Base-by-base conservation (phyloP, 2,888 invertebrate genomes). In the Tenthredo scrophulariae region DNA sequence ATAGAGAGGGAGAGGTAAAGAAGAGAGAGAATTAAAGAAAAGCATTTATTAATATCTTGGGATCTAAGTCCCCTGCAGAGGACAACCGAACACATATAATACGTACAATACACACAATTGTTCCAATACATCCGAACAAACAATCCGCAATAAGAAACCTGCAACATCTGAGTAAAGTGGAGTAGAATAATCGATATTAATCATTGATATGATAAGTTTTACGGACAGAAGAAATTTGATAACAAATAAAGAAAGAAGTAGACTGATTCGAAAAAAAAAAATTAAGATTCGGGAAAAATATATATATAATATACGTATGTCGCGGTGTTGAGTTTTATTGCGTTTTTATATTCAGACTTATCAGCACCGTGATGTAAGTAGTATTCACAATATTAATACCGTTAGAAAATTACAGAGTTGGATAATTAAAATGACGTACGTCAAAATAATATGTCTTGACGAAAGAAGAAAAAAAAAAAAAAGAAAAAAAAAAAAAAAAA, bases 11-110 rank as follows among this genome's bases (percentile, higher is more conserved):
- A 70, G 26, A 22, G 33, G 18, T 0, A n/a, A 15, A 77, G 33
- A 77, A 37, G 26, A 40, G 26, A 75, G 9, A 46, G 75, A 46
- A 75, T 75, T 26, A 46, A 43, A 43, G 37, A 75, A 75, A 62
- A 62, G 62, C 26, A 40, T 74, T 74, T 74, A 40, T 74, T 29
- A 29, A 40, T 74, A 74, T 40, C 40, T 22, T 74, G 22, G 43
- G 43, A 46, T 46, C 74, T 22, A 7, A 43, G 74, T 46, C 74
- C 26, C 46, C 40, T 74, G 43, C 40, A 46, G 40, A 74, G 74
- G 74, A 74, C 74, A 62, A 40, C 46, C 1, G n/a, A 74, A 43
- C 46, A 22, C 46, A 22, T 74, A 74, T 18, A 40, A 1, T 74
- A 43, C 26, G 6, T 43, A 22, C 5, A 37, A 58, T 22, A 26